Conservation (phyloP, 2,113 vertebrate species). For the Empidonax traillii region DNA sequence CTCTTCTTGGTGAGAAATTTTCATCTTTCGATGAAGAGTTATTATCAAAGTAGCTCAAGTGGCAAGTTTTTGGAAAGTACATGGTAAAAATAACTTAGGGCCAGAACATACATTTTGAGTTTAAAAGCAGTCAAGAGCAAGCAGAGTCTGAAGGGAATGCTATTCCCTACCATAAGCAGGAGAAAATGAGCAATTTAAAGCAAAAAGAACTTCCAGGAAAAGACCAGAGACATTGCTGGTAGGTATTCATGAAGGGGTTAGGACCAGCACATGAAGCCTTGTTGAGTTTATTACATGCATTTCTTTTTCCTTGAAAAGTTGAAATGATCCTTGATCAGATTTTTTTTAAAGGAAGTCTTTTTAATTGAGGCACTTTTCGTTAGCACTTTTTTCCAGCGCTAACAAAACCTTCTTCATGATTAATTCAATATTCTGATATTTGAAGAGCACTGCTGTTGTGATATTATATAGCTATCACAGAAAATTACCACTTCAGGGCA, state of each 20-base stretch:
- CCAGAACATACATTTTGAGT: background rate
- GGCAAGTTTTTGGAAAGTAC: background rate
- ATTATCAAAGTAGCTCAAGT: background rate
- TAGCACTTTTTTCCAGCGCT: background rate
- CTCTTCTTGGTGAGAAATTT: background rate
- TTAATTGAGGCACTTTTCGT: background rate
- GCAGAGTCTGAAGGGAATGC: background rate
- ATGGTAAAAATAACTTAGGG: background rate
- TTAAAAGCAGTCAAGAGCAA: background rate
- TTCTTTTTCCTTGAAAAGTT: background rate
- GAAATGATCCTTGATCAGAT: background rate
- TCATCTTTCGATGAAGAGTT: background rate
- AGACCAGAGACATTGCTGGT: background rate
- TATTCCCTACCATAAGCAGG: background rate
- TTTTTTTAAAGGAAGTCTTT: conserved; percentile 10
- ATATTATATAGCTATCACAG: conserved; percentile 32
- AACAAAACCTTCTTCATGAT: conserved; percentile 44
- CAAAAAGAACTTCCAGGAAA: background rate
- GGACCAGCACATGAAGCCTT: background rate
- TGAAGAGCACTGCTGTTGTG: conserved; percentile 10
- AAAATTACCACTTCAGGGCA: conserved; percentile 54
- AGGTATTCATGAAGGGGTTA: background rate
- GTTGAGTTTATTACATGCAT: background rate
- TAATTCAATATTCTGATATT: conserved; percentile 60
- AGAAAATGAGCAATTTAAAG: background rate